Percentiles rank a stretch among this genome's conserved stretches.
Conservation (phyloP, 2,888 invertebrate genomes). For the Tricholauxania praeusta region DNA sequence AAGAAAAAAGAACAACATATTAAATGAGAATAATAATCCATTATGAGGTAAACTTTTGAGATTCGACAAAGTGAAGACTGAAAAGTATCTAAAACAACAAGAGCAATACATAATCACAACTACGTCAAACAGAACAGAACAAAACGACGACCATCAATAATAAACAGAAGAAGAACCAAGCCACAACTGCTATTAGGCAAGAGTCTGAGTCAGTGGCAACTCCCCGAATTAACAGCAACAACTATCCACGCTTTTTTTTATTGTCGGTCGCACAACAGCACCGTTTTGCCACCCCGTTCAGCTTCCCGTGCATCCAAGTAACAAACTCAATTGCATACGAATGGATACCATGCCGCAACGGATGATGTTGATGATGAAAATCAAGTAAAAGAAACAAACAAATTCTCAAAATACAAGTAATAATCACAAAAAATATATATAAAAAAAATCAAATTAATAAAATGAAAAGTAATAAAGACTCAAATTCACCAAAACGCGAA, state of each 20-base stretch:
- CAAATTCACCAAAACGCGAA: constrained; percentile 37
- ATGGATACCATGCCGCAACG: constrained; percentile 38
- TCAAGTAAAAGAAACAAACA: constrained; percentile 29
- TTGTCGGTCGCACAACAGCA: background rate
- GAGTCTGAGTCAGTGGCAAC: constrained; percentile 9
- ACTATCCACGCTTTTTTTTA: constrained; percentile 4
- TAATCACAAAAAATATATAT: background rate
- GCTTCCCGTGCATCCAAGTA: constrained; percentile 1
- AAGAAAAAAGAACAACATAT: background rate
- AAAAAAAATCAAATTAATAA: constrained; percentile 16
- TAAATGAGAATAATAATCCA: constrained; percentile 11
- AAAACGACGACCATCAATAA: constrained; percentile 37
- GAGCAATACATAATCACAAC: constrained; percentile 28
- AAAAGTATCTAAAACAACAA: constrained; percentile 24
- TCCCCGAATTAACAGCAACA: constrained; percentile 26
- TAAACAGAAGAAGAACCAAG: constrained; percentile 19
- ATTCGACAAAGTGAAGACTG: constrained; percentile 14
- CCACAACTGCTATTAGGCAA: background rate
- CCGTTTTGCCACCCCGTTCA: background rate
- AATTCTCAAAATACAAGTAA: background rate
- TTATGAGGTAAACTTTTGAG: constrained; percentile 15
- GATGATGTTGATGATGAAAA: constrained; percentile 32
- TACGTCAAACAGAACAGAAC: constrained; percentile 1
- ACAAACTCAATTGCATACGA: constrained; percentile 45
- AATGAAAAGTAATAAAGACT: constrained; percentile 37